These are phyloP conservation scores for Eupithecia tripunctaria DNA, from an alignment of 2,888 invertebrate genomes.

Conservation along the genomic window DNA sequence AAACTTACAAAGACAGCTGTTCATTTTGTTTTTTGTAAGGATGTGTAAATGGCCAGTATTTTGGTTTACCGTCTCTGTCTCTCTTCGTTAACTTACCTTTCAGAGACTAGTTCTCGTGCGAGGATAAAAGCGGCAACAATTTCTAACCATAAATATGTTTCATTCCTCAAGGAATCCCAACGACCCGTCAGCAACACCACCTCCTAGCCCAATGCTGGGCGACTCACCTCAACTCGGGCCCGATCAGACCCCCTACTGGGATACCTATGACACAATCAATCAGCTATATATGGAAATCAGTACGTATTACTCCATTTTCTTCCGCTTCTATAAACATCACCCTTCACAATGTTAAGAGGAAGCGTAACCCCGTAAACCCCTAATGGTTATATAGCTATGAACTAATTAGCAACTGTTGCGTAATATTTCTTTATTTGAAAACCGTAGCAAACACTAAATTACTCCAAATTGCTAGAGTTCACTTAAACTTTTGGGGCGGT, in stretches of 20 bases:
- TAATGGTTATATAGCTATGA: conserved; percentile 16
- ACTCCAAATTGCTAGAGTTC: conserved; percentile 43
- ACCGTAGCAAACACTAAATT: conserved; percentile 37
- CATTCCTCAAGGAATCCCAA: conserved; percentile 86
- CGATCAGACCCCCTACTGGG: conserved; percentile 90
- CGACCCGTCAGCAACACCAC: conserved; percentile 82
- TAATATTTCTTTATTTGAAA: conserved; percentile 34
- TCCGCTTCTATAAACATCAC: conserved; percentile 26
- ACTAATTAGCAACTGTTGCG: conserved; percentile 32
- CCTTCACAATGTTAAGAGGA: neutral
- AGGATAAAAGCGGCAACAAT: neutral
- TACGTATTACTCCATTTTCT: conserved; percentile 68
- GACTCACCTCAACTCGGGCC: conserved; percentile 72
- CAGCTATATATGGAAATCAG: conserved; percentile 93
- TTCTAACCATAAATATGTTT: neutral
- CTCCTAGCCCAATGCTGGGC: conserved; percentile 78
- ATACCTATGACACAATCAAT: conserved; percentile 95
- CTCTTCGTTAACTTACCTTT: neutral
- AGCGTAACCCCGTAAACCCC: conserved; percentile 27
- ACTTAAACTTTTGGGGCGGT: conserved; percentile 63
- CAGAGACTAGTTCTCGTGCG: neutral
- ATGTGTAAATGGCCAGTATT: neutral
- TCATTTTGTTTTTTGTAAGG: neutral
- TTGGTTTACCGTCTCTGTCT: neutral
- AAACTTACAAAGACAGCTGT: neutral